Percentiles rank a stretch among this genome's conserved stretches.
phyloP scores from a whole-genome alignment of 2,797 vertebrate genomes.

The Rhabdophis nuchalis region DNA sequence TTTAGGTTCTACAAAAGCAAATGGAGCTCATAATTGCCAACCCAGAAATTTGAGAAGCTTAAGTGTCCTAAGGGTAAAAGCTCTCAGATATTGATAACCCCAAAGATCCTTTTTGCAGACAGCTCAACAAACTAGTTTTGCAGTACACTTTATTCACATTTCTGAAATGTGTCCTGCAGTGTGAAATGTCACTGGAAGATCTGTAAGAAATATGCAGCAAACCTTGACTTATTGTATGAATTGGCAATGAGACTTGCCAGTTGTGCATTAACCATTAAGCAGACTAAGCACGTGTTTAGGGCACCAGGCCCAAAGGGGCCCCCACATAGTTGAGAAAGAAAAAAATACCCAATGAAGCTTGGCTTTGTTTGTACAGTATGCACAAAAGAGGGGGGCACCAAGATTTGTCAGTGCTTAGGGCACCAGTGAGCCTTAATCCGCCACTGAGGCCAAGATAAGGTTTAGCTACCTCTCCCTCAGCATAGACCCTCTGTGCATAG shows the following conservation, averaged over 20 bases:
- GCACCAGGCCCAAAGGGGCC: too few species aligned
- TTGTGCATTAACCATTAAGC: neutral
- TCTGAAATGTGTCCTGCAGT: neutral
- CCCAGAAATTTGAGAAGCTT: neutral
- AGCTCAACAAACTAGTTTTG: neutral
- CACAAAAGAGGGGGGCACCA: too few species aligned
- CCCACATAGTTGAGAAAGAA: too few species aligned
- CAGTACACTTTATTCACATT: neutral
- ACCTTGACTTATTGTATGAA: neutral
- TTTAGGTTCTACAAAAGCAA: neutral
- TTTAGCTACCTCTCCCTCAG: neutral
- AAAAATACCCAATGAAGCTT: too few species aligned
- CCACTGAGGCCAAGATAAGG: neutral
- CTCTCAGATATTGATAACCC: neutral
- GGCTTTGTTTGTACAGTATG: too few species aligned
- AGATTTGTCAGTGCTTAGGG: too few species aligned
- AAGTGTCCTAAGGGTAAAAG: neutral
- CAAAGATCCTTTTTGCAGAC: neutral
- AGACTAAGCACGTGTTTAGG: too few species aligned
- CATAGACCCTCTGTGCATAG: neutral
- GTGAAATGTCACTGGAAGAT: neutral
- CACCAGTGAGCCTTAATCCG: too few species aligned
- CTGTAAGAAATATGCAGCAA: neutral
- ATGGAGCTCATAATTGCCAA: neutral
- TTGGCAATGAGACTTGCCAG: neutral